Percentiles rank a stretch among this genome's conserved stretches.
Evolutionary conservation across 2,113 vertebrate genomes (phyloP).

Genomic region (Calypte anna): DNA sequence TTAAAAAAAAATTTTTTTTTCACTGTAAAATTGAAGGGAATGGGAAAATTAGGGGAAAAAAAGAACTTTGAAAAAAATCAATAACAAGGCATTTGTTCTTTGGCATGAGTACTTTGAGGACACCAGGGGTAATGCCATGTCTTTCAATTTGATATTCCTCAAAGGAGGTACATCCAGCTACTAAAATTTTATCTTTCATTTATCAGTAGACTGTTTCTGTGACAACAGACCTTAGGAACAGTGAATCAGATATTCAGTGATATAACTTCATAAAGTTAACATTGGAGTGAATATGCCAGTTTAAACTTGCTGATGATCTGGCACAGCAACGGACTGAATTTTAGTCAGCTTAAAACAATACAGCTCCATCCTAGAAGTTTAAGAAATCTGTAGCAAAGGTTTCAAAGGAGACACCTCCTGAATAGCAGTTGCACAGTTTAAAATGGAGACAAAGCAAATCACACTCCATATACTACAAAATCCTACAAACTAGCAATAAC

Average conservation of each 20-base stretch:
- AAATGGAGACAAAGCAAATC: not conserved
- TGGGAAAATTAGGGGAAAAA: not conserved
- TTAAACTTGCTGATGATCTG: not conserved
- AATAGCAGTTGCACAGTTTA: not conserved
- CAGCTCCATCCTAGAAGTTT: not conserved
- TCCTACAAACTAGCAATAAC: not conserved
- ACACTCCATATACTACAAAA: not conserved
- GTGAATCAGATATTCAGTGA: not conserved
- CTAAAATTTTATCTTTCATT: not conserved
- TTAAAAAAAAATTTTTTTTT: not conserved
- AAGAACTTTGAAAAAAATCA: not conserved
- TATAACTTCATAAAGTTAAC: not conserved
- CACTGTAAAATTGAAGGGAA: not conserved
- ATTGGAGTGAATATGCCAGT: not conserved
- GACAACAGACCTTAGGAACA: conserved; percentile 12
- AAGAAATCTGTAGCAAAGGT: not conserved
- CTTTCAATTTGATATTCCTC: not conserved
- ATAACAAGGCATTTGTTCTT: not conserved
- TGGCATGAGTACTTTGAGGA: not conserved
- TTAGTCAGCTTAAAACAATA: not conserved
- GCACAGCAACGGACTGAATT: not conserved
- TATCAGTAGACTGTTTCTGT: conserved; percentile 6
- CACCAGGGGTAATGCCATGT: not conserved
- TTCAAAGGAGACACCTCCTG: not conserved
- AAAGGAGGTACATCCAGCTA: not conserved